Evolutionary conservation across 2,888 invertebrate genomes (phyloP), one percentile per base, ranked within the genome.

Genomic region (Polietes domitor): DNA sequence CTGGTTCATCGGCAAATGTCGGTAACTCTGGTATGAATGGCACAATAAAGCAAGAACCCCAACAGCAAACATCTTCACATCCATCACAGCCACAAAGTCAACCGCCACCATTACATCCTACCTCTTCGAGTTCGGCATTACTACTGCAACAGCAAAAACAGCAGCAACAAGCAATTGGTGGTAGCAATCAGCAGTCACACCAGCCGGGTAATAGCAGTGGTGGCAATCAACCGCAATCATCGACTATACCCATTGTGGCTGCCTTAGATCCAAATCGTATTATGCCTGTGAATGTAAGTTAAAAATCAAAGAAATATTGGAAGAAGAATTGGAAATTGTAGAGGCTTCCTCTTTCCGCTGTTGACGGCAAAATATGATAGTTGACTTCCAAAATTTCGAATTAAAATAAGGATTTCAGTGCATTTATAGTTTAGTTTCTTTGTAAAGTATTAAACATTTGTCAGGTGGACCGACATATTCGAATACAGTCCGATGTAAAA

Each of bases 231-330:
- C 89, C 86, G 70, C 90, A 90, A 63, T 87, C 88, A 50, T 89
- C 88, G 55, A 87, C 91, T 68, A 91, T 91, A 87, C 91, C 92
- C 71, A 91, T 93, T 74, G 91, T 93, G 32, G 92, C 93, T 41
- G 92, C 93, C 43, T 88, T 93, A 78, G 93, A 94, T 86, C 92
- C 94, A 78, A 92, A 92, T 86, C 93, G 93, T 88, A 93, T 94
- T 90, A 94, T 94, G 89, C 94, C 94, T 82, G 94, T 94, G 55
- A 94, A 94, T 89, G 92, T 92, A 86, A 89, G 90, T 85, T 70
- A 15, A 43, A 53, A 3, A 37, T 37, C 10, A 37, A 37, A 37
- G 4, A 32, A 3, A 32, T 7, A 32, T 32, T 32, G 7, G 32
- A 32, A 32, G 7, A 32, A 32, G 32, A 32, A 32, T n/a, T n/a